phyloP scores from a whole-genome alignment of 2,797 vertebrate genomes.

The Sebastes nivosus region DNA sequence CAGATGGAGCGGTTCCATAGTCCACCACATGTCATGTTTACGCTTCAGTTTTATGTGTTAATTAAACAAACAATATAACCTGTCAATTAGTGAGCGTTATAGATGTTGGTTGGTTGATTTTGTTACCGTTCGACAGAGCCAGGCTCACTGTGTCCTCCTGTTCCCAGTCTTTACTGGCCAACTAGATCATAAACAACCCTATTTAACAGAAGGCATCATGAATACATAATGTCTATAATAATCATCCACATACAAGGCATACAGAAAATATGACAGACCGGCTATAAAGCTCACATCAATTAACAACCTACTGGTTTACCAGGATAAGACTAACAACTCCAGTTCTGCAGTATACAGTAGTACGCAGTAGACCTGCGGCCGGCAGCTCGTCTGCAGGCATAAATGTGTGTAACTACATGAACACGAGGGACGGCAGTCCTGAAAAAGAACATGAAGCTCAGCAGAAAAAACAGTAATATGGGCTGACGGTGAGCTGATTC shows the following conservation, averaged over 20 bases:
- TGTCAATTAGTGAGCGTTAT: background rate
- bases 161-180: background rate
- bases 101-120: background rate
- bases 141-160: background rate
- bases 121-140: background rate
- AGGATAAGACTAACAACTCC: background rate
- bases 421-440: background rate
- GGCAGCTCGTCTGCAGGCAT: background rate
- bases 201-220: background rate
- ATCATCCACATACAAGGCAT: background rate
- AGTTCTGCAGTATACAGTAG: background rate
- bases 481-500: conserved; percentile 17
- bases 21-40: background rate
- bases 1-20: background rate
- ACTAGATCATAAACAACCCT: background rate
- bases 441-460: background rate
- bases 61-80: background rate
- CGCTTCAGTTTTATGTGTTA: background rate
- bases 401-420: background rate
- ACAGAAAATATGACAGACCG: background rate
- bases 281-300: background rate
- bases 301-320: background rate
- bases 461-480: background rate
- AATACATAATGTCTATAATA: background rate
- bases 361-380: background rate